A percentile compares a stretch with the other conserved stretches of the same genome.
Conservation (phyloP, 2,888 invertebrate species). For the Scaptomyza parva region DNA sequence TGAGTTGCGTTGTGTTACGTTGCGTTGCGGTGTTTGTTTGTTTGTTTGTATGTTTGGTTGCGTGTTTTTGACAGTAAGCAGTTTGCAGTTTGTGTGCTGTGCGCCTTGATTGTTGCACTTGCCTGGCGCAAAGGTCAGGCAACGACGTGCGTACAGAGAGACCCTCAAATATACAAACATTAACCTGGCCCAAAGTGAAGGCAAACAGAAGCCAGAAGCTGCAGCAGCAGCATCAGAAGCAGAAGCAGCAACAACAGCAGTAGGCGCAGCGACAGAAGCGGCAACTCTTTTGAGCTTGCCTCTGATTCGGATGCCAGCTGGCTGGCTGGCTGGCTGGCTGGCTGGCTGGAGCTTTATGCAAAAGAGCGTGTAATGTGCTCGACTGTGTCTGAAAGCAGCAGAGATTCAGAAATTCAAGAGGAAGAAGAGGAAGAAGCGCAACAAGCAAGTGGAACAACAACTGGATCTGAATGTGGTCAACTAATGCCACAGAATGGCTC, state of each 20-base stretch:
- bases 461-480: conserved; percentile 57
- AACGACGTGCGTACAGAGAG: conserved; percentile 40
- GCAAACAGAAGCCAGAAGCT: conserved; percentile 3
- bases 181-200: conserved; percentile 54
- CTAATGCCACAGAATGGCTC: conserved; percentile 73
- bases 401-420: not conserved
- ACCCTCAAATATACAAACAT: conserved; percentile 73
- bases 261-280: conserved; percentile 20
- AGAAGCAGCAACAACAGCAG: conserved; percentile 4
- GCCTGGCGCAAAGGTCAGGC: conserved; percentile 65
- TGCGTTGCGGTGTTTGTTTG: conserved; percentile 36
- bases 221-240: conserved; percentile 2
- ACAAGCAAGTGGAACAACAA: conserved; percentile 42
- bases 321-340: conserved; percentile 12
- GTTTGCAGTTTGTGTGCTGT: too few relatives aligned
- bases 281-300: conserved; percentile 59
- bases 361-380: conserved; percentile 72
- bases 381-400: conserved; percentile 43
- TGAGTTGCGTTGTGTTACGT: conserved; percentile 29
- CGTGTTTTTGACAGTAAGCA: conserved; percentile 78
- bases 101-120: conserved; percentile 79
- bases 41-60: conserved; percentile 61
- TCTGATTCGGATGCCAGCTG: conserved; percentile 24
- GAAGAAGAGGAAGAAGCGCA: conserved; percentile 1
- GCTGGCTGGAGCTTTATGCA: conserved; percentile 58